These are phyloP conservation scores for Nyctibius bracteatus DNA, from an alignment of 2,113 vertebrate genomes.

Conservation along the genomic window DNA sequence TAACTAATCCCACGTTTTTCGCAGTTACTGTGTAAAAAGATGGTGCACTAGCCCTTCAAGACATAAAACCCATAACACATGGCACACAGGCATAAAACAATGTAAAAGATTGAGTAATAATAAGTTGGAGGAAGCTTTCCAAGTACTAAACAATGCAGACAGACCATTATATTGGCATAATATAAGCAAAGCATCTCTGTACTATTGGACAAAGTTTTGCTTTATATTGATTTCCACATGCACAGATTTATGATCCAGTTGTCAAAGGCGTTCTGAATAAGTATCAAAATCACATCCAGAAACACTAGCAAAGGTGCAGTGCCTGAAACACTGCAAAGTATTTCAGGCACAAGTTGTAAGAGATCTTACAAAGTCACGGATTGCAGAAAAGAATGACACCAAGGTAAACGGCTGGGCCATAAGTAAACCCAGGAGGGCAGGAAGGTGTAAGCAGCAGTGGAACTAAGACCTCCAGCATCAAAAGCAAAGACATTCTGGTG, in stretches of 20 bases:
- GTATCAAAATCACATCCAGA: neutral
- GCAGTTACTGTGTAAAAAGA: neutral
- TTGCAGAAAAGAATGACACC: neutral
- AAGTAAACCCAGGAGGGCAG: neutral
- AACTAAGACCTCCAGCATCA: neutral
- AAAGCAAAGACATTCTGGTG: neutral
- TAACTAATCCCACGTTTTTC: neutral
- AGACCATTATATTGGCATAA: neutral
- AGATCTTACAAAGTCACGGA: neutral
- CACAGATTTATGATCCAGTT: neutral
- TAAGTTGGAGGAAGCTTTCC: neutral
- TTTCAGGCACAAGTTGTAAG: neutral
- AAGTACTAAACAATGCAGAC: neutral
- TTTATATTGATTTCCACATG: neutral
- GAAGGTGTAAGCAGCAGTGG: neutral
- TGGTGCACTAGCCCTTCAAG: neutral
- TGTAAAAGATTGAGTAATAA: rapidly evolving
- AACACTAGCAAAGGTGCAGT: neutral
- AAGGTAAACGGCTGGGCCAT: neutral
- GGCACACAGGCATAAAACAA: neutral
- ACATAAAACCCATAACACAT: neutral
- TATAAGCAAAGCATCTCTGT: neutral
- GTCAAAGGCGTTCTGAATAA: neutral
- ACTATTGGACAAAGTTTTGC: neutral
- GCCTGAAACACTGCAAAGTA: neutral